Conservation (phyloP, 1,140 invertebrate genomes). For the Chlorops oryzae region DNA sequence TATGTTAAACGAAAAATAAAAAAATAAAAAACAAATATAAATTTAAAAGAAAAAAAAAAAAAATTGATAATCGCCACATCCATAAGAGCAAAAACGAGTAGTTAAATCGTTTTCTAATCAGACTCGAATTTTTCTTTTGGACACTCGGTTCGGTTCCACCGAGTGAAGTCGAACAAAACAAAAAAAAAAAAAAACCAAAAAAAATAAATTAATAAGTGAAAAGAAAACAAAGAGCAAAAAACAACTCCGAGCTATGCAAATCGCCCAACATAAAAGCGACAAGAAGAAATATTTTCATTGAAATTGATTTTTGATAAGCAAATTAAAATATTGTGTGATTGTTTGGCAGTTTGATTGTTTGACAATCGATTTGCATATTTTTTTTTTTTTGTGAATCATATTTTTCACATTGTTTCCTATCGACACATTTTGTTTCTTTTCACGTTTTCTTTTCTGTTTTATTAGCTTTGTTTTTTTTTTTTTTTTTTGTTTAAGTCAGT, state of each 20-base stretch:
- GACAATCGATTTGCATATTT: too few species aligned
- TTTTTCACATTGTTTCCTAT: too few species aligned
- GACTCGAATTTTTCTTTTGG: background rate
- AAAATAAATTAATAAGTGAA: slow-evolving; percentile 10
- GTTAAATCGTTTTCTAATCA: slow-evolving; percentile 2
- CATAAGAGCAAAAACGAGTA: background rate
- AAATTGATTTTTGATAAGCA: background rate
- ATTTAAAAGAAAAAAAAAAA: background rate
- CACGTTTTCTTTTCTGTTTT: too few species aligned
- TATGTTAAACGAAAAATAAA: too few species aligned
- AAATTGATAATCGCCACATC: background rate
- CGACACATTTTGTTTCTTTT: too few species aligned
- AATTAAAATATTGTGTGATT: too few species aligned
- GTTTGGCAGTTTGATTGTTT: too few species aligned
- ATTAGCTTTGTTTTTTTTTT: too few species aligned
- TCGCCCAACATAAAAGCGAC: background rate
- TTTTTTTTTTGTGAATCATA: too few species aligned
- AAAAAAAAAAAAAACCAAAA: slow-evolving; percentile 5
- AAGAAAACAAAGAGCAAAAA: slow-evolving; percentile 1
- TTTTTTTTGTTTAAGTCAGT: too few species aligned
- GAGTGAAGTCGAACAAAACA: slow-evolving; percentile 5
- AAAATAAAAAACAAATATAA: too few species aligned
- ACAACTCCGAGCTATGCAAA: background rate
- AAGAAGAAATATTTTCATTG: background rate
- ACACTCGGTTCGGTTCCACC: background rate